phyloP scores from a whole-genome alignment of 2,888 invertebrate species.

The Catocala nupta region DNA sequence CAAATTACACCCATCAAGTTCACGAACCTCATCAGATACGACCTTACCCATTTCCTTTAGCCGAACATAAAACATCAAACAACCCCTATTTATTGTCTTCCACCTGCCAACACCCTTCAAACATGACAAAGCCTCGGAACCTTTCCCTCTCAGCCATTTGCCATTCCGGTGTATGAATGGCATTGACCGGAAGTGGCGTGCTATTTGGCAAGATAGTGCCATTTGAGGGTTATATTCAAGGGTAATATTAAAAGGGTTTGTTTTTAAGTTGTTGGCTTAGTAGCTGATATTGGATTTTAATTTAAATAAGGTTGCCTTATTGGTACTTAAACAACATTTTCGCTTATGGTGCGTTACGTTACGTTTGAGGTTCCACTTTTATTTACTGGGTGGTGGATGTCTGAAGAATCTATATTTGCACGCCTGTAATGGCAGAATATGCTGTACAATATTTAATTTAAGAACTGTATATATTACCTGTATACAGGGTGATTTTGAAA shows the following conservation, averaged over 20 bases:
- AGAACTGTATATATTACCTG: no score
- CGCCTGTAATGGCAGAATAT: no score
- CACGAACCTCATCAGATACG: neutral
- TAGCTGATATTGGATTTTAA: no score
- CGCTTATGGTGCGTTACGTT: no score
- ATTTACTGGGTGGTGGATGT: no score
- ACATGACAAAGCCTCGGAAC: constrained; percentile 34
- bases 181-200: constrained; percentile 51
- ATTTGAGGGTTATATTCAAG: constrained; percentile 30
- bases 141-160: constrained; percentile 42
- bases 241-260: constrained; percentile 16
- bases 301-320: no score
- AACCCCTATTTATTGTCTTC: constrained; percentile 36
- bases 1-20: neutral
- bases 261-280: neutral
- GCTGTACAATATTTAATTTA: no score
- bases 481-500: no score
- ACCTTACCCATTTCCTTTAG: constrained; percentile 26
- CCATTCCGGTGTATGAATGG: constrained; percentile 43
- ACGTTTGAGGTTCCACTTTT: no score
- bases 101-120: constrained; percentile 38
- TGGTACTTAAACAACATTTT: no score
- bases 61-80: constrained; percentile 43
- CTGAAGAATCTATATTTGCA: no score
- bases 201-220: constrained; percentile 43